Conservation (phyloP, 2,113 vertebrate genomes). For the Serinus canaria region DNA sequence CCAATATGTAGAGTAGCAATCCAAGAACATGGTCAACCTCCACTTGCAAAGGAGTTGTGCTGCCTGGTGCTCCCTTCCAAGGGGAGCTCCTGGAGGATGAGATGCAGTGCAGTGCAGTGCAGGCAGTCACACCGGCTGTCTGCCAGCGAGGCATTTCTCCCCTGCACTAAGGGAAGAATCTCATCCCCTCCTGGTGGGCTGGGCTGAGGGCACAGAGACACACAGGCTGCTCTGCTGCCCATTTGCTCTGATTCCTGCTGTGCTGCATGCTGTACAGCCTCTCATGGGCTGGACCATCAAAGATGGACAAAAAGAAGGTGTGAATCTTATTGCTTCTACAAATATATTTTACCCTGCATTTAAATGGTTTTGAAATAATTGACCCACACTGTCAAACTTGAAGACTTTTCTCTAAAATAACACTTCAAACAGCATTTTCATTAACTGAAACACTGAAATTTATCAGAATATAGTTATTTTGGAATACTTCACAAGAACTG, state of each 20-base stretch:
- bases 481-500: neutral
- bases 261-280: neutral
- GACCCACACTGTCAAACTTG: neutral
- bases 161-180: neutral
- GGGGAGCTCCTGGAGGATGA: neutral
- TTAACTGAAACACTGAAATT: neutral
- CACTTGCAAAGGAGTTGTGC: neutral
- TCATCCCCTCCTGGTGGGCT: neutral
- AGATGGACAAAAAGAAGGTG: neutral
- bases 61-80: neutral
- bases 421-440: neutral
- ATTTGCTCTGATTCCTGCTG: neutral
- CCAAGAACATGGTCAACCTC: neutral
- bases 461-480: neutral
- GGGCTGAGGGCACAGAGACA: neutral
- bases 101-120: neutral
- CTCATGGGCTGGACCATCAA: neutral
- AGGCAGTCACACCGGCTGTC: fast-evolving
- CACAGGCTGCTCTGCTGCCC: neutral
- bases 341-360: neutral
- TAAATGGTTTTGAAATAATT: neutral
- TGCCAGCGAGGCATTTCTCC: neutral
- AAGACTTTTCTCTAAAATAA: neutral
- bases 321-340: neutral
- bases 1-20: neutral